Evolutionary conservation across 2,113 vertebrate genomes (phyloP).

Genomic region (Larimichthys crocea): DNA sequence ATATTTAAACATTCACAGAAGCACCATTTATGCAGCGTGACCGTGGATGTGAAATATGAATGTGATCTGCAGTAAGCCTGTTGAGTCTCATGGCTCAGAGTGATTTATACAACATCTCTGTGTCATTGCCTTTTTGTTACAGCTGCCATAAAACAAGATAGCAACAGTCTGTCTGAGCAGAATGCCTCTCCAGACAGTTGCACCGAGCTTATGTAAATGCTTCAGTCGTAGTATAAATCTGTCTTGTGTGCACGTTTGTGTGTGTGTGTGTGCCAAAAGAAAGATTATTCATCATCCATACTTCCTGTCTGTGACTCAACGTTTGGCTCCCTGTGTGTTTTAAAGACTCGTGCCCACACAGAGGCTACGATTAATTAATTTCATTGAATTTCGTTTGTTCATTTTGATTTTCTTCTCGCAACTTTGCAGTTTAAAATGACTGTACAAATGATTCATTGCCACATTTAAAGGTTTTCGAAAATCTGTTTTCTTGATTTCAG

Average conservation of each 20-base stretch:
- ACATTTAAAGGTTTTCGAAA: no score
- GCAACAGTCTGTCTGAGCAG: slow-evolving; percentile 30
- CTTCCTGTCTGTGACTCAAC: neutral
- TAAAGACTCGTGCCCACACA: neutral
- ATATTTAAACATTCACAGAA: slow-evolving; percentile 60
- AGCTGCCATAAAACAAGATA: slow-evolving; percentile 58
- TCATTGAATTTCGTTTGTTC: neutral
- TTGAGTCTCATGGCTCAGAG: slow-evolving; percentile 41
- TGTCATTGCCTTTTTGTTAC: slow-evolving; percentile 40
- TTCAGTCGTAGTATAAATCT: slow-evolving; percentile 5
- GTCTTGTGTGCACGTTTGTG: slow-evolving; percentile 24
- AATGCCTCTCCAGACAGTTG: slow-evolving; percentile 27
- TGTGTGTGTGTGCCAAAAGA: neutral
- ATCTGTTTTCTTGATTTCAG: no score
- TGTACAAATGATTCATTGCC: no score
- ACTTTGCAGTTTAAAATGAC: no score
- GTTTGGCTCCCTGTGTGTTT: neutral
- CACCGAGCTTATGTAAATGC: neutral
- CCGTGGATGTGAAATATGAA: slow-evolving; percentile 47
- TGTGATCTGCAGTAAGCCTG: slow-evolving; percentile 51
- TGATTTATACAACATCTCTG: slow-evolving; percentile 59
- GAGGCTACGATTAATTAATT: neutral
- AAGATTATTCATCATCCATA: neutral
- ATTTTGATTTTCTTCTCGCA: no score
- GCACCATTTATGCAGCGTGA: slow-evolving; percentile 60